These are phyloP conservation scores for Galaxea fascicularis DNA, from an alignment of 92 coral and sea anemone genomes.

Conservation along the genomic window DNA sequence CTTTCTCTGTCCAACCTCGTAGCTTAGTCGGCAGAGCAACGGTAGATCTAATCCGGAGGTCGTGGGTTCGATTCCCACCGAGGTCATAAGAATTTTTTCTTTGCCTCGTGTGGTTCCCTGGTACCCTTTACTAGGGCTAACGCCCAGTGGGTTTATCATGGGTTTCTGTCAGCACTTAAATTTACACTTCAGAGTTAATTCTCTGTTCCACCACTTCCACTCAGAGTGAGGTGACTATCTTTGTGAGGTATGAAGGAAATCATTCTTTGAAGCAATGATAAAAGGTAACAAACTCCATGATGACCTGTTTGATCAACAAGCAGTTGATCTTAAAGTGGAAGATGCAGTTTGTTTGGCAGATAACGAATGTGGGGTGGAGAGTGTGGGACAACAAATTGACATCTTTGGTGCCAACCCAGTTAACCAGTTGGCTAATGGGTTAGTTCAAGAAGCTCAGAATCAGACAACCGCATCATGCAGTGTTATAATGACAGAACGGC, in stretches of 20 bases:
- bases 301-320: conserved; percentile 35
- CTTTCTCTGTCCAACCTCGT: too few species aligned
- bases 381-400: conserved; percentile 27
- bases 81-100: too few species aligned
- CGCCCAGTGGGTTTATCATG: too few species aligned
- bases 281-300: conserved; percentile 44
- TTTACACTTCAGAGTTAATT: too few species aligned
- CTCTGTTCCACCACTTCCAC: too few species aligned
- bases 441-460: conserved; percentile 6
- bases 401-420: conserved; percentile 21
- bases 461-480: conserved; percentile 12
- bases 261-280: conserved; percentile 10
- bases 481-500: background rate
- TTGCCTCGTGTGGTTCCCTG: too few species aligned
- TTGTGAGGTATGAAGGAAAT: conserved; percentile 13
- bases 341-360: conserved; percentile 40
- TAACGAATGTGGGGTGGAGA: conserved; percentile 29
- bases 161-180: too few species aligned
- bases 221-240: background rate
- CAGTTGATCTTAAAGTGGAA: conserved; percentile 32
- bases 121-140: too few species aligned
- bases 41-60: too few species aligned
- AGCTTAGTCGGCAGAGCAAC: too few species aligned
- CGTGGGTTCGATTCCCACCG: too few species aligned
- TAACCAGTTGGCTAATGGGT: conserved; percentile 14